A percentile compares a stretch with the other conserved stretches of the same genome.
phyloP scores from a whole-genome alignment of 2,888 invertebrate genomes.

The Mythimna albipuncta region DNA sequence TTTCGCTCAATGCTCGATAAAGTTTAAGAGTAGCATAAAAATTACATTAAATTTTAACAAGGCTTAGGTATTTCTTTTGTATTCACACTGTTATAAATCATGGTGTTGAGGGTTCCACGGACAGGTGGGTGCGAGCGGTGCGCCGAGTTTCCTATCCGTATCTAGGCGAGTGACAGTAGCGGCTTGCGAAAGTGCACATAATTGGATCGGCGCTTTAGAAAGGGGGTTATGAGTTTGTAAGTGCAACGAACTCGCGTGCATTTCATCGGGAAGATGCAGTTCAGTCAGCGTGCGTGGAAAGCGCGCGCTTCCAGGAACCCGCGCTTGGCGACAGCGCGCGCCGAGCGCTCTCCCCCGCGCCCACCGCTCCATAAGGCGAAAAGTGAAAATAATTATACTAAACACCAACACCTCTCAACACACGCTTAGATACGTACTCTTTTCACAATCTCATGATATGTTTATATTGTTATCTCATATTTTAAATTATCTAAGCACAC shows the following conservation, averaged over 20 bases:
- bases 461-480: constrained; percentile 16
- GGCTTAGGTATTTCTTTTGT: constrained; percentile 40
- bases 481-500: constrained; percentile 14
- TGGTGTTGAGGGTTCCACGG: constrained; percentile 71
- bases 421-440: constrained; percentile 7
- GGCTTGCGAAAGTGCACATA: constrained; percentile 91
- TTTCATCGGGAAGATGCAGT: constrained; percentile 89
- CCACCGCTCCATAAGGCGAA: constrained; percentile 77
- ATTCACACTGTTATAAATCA: constrained; percentile 48
- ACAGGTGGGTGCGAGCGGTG: constrained; percentile 84
- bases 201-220: constrained; percentile 91
- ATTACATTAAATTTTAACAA: constrained; percentile 48
- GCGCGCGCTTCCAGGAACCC: constrained; percentile 87
- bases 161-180: constrained; percentile 91
- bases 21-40: constrained; percentile 51
- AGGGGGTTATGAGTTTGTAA: constrained; percentile 91
- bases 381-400: constrained; percentile 82
- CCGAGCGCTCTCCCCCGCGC: constrained; percentile 74
- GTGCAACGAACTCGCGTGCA: constrained; percentile 90
- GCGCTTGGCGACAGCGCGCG: constrained; percentile 69
- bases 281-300: constrained; percentile 82
- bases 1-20: constrained; percentile 55
- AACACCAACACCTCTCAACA: constrained; percentile 37
- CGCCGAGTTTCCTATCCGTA: constrained; percentile 88
- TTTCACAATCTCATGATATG: constrained; percentile 8